These are phyloP conservation scores for Clunio marinus DNA, from an alignment of 2,888 invertebrate genomes.

Conservation along the genomic window DNA sequence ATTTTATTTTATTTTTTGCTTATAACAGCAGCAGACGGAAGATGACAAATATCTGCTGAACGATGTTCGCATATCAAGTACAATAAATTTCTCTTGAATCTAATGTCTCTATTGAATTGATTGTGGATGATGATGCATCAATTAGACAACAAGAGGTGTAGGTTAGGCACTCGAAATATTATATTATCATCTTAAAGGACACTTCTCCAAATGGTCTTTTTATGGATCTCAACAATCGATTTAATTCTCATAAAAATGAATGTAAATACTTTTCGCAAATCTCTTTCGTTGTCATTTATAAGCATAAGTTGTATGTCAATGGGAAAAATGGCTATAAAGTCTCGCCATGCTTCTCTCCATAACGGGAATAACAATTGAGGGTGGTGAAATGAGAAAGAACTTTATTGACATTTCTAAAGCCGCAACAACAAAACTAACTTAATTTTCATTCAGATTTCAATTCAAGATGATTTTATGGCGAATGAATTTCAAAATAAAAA, in stretches of 20 bases:
- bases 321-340: too few species aligned
- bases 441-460: too few species aligned
- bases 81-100: background rate
- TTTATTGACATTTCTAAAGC: background rate
- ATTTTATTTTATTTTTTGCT: background rate
- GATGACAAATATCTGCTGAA: background rate
- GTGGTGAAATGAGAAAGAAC: background rate
- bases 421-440: background rate
- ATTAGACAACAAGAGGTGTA: background rate
- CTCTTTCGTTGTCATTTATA: too few species aligned
- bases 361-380: background rate
- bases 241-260: background rate
- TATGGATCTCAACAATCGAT: background rate
- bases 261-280: background rate
- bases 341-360: background rate
- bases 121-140: constrained; percentile 22
- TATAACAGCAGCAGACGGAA: background rate
- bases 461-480: too few species aligned
- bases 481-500: background rate
- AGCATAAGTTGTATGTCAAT: too few species aligned
- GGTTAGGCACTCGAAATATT: background rate
- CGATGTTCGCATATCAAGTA: constrained; percentile 13
- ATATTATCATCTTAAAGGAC: background rate
- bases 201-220: background rate
- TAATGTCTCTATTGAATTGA: constrained; percentile 7